These are phyloP conservation scores for Aplocera efformata DNA, from an alignment of 2,888 invertebrate genomes.

Conservation along the genomic window DNA sequence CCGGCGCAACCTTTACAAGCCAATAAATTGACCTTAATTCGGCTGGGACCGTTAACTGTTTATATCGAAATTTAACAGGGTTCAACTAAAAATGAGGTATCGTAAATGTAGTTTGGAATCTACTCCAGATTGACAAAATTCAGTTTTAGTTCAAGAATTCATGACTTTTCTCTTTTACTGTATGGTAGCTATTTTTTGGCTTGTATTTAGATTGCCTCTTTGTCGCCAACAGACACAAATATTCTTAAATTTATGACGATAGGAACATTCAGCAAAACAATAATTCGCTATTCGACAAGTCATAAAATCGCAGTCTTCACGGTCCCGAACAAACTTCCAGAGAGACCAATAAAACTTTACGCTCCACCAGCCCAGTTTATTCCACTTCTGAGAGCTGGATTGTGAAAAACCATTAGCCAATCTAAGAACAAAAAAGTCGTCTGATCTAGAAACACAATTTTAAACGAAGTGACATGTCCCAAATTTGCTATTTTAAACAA, in stretches of 20 bases:
- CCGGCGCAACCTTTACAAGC: slow-evolving; percentile 44
- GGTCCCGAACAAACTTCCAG: slow-evolving; percentile 1
- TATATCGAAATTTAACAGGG: slow-evolving; percentile 31
- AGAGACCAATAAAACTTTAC: slow-evolving; percentile 7
- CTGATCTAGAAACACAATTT: no score
- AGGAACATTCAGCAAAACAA: slow-evolving; percentile 2
- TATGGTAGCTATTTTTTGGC: no score
- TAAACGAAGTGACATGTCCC: no score
- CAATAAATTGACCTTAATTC: slow-evolving; percentile 57
- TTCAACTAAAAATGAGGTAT: not conserved
- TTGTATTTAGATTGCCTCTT: no score
- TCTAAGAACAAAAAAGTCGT: no score
- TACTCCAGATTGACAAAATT: no score
- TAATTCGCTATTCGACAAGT: slow-evolving; percentile 7
- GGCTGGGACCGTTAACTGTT: slow-evolving; percentile 34
- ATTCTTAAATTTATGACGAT: no score
- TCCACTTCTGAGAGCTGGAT: not conserved
- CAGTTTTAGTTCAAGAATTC: no score
- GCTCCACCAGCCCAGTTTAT: slow-evolving; percentile 1
- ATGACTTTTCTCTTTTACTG: no score
- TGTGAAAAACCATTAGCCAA: no score
- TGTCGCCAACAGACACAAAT: no score
- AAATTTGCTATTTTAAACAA: no score
- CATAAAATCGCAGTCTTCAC: slow-evolving; percentile 6
- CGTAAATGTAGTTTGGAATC: not conserved